These are phyloP conservation scores for Rallus crepitans DNA, from an alignment of 2,797 vertebrate genomes.

Conservation along the genomic window DNA sequence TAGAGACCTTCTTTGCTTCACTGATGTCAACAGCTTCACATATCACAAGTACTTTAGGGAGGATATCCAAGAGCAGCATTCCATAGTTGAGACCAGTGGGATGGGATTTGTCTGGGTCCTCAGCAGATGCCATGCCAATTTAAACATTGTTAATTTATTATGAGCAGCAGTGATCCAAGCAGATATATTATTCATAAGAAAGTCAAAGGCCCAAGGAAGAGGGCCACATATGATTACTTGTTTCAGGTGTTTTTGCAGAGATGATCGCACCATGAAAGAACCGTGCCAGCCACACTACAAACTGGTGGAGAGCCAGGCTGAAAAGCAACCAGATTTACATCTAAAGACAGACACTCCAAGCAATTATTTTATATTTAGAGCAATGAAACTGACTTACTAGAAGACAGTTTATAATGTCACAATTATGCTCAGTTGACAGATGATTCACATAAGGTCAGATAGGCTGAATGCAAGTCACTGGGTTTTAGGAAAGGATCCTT, in stretches of 20 bases:
- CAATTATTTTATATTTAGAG: not conserved
- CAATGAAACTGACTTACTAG: not conserved
- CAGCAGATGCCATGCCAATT: not conserved
- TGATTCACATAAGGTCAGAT: not conserved
- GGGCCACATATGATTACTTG: not conserved
- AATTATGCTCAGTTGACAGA: not conserved
- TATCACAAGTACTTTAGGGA: not conserved
- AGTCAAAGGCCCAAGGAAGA: conserved; percentile 25
- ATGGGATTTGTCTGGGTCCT: conserved; percentile 48
- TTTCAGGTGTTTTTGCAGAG: not conserved
- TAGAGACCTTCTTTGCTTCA: not conserved
- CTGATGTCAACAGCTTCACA: not conserved
- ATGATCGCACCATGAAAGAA: not conserved
- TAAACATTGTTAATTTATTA: conserved; percentile 64
- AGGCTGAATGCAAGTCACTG: not conserved
- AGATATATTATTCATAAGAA: conserved; percentile 51
- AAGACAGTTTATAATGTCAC: not conserved
- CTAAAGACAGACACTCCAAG: not conserved
- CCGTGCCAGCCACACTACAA: not conserved
- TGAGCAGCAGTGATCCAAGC: conserved; percentile 35
- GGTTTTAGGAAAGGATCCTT: not conserved
- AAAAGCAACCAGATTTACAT: not conserved
- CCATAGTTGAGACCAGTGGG: not conserved
- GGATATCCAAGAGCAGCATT: conserved; percentile 36
- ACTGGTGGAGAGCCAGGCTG: not conserved